Percentiles rank a stretch among this genome's conserved stretches.
These are phyloP conservation scores for Cotesia chilonis DNA, from an alignment of 1,140 invertebrate genomes.

Conservation along the genomic window DNA sequence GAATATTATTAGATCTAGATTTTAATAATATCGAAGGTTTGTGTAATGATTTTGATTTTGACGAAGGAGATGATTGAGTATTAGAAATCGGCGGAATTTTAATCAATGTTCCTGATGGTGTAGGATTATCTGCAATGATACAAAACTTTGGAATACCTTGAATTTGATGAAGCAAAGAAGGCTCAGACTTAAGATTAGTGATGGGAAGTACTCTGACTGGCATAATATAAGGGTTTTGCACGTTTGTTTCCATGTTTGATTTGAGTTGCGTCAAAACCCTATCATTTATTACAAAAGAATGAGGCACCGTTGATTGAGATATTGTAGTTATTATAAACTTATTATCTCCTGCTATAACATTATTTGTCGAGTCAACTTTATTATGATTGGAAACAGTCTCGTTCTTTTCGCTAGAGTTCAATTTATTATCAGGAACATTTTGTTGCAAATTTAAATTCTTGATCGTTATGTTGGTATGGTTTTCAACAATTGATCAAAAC, in stretches of 20 bases:
- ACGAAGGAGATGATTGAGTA: neutral
- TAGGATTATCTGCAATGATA: slow-evolving; percentile 51
- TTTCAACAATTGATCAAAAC: too few relatives aligned
- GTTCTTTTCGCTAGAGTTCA: too few relatives aligned
- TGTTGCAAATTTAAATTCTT: too few relatives aligned
- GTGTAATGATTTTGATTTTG: slow-evolving; percentile 3
- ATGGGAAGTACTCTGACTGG: slow-evolving; percentile 59
- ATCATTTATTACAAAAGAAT: slow-evolving; percentile 48
- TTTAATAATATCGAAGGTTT: neutral
- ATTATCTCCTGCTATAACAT: slow-evolving; percentile 10
- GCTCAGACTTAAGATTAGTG: slow-evolving; percentile 55
- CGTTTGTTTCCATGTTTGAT: slow-evolving; percentile 42
- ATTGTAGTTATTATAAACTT: slow-evolving; percentile 37
- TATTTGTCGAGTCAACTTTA: neutral
- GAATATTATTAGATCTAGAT: neutral
- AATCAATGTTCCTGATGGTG: slow-evolving; percentile 7
- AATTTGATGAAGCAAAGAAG: slow-evolving; percentile 56
- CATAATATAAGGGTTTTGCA: slow-evolving; percentile 48
- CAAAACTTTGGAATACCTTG: slow-evolving; percentile 61
- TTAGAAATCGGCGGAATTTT: slow-evolving; percentile 1
- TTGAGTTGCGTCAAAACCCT: slow-evolving; percentile 44
- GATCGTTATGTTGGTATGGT: too few relatives aligned
- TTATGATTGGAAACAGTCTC: neutral
- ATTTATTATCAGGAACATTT: too few relatives aligned
- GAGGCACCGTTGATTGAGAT: slow-evolving; percentile 31